These are phyloP conservation scores for Etheostoma spectabile DNA, from an alignment of 2,113 vertebrate species.

Conservation along the genomic window DNA sequence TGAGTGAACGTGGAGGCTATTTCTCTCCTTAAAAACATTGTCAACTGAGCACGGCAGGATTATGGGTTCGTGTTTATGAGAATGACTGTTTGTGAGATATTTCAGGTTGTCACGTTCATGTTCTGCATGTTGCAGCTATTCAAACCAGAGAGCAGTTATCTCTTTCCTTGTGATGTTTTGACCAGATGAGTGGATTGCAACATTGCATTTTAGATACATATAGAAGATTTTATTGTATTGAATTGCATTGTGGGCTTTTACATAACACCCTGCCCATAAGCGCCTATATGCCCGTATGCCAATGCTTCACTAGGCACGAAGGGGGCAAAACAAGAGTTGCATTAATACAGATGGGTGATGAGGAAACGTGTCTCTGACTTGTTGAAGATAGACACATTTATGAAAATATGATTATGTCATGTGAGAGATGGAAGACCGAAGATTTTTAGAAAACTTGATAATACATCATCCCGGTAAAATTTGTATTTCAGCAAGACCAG, in stretches of 20 bases:
- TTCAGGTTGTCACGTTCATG: conserved; percentile 13
- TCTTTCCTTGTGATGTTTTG: neutral
- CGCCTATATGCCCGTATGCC: neutral
- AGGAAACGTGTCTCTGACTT: neutral
- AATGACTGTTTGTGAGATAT: conserved; percentile 29
- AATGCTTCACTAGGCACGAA: neutral
- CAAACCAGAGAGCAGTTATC: conserved; percentile 15
- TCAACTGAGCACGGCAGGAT: conserved; percentile 18
- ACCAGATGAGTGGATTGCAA: neutral
- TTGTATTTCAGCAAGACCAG: neutral
- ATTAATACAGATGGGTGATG: neutral
- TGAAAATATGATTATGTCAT: neutral
- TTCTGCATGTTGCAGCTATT: conserved; percentile 7
- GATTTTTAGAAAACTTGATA: no score
- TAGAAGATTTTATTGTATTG: neutral
- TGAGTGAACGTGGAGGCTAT: conserved; percentile 29
- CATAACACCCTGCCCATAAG: neutral
- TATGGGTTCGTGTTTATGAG: conserved; percentile 38
- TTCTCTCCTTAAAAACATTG: conserved; percentile 44
- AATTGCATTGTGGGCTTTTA: conserved; percentile 7
- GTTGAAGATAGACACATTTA: neutral
- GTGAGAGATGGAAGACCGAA: neutral
- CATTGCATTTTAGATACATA: conserved; percentile 13
- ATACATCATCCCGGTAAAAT: neutral
- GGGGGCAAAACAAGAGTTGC: neutral